phyloP scores from a whole-genome alignment of 2,888 invertebrate genomes.

The Epirrhoe alternata region DNA sequence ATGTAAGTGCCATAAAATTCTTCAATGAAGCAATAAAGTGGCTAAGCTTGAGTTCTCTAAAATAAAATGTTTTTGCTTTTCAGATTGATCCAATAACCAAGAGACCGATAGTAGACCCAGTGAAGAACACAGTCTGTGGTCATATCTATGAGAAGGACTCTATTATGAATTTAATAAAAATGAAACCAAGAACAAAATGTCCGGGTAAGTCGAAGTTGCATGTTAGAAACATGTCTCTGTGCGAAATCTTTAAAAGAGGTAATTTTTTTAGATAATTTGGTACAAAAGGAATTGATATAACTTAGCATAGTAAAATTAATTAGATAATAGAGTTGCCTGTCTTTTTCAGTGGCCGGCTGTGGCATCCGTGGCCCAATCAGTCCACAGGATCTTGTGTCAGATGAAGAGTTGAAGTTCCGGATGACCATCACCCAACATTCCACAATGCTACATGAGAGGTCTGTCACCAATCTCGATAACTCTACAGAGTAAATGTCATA shows the following conservation, averaged over 20 bases:
- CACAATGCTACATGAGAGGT: conserved; percentile 66
- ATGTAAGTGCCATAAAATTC: conserved; percentile 57
- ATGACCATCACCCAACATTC: conserved; percentile 66
- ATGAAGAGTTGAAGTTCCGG: conserved; percentile 72
- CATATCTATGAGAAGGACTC: conserved; percentile 79
- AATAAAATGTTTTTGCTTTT: conserved; percentile 34
- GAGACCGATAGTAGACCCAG: conserved; percentile 75
- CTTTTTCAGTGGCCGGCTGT: conserved; percentile 75
- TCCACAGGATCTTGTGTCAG: conserved; percentile 61
- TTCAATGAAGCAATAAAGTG: neutral
- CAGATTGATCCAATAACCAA: conserved; percentile 83
- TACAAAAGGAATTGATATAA: no score
- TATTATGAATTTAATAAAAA: conserved; percentile 69
- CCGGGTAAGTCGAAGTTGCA: conserved; percentile 59
- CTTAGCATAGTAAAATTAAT: no score
- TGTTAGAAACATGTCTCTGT: no score
- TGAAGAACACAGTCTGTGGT: conserved; percentile 77
- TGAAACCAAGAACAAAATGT: conserved; percentile 67
- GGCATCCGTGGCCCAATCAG: conserved; percentile 69
- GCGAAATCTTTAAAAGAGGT: no score
- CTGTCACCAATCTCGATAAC: conserved; percentile 58
- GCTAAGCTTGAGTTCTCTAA: neutral
- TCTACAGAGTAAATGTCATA: conserved; percentile 10
- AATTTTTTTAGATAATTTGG: neutral
- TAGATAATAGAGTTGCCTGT: no score